Conservation (phyloP, 2,113 vertebrate species). For the Oreotrochilus melanogaster region DNA sequence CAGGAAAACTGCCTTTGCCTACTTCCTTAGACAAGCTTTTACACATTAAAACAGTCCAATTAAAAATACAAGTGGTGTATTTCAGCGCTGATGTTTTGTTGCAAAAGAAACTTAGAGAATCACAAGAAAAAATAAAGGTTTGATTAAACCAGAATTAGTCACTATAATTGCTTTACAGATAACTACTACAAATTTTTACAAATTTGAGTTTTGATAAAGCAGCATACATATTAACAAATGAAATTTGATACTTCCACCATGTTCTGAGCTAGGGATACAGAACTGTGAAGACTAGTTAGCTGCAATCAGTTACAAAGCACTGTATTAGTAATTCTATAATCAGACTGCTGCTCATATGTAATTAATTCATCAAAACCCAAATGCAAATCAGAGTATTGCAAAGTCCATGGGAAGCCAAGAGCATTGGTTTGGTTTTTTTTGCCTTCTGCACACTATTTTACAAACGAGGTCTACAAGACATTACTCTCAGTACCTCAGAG, state of each 20-base stretch:
- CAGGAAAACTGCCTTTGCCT: not conserved
- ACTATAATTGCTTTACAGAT: not conserved
- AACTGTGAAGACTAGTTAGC: not conserved
- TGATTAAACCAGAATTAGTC: not conserved
- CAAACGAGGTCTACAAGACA: not conserved
- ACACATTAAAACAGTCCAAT: not conserved
- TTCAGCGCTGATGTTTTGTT: not conserved
- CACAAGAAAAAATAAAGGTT: not conserved
- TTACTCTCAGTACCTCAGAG: not conserved
- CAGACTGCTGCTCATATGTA: not conserved
- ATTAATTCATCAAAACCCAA: not conserved
- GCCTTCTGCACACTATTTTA: not conserved
- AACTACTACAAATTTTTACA: not conserved
- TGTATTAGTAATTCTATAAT: not conserved
- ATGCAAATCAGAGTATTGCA: not conserved
- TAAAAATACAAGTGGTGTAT: not conserved
- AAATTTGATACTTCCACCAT: not conserved
- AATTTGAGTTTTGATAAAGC: not conserved
- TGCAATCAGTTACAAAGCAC: not conserved
- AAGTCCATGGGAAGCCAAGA: not conserved
- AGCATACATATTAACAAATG: not conserved
- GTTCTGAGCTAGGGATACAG: not conserved
- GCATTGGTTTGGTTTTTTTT: rapidly evolving
- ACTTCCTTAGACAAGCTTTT: not conserved
- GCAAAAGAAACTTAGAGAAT: not conserved